Conservation (phyloP, 2,888 invertebrate species). For the Poecilus cupreus region DNA sequence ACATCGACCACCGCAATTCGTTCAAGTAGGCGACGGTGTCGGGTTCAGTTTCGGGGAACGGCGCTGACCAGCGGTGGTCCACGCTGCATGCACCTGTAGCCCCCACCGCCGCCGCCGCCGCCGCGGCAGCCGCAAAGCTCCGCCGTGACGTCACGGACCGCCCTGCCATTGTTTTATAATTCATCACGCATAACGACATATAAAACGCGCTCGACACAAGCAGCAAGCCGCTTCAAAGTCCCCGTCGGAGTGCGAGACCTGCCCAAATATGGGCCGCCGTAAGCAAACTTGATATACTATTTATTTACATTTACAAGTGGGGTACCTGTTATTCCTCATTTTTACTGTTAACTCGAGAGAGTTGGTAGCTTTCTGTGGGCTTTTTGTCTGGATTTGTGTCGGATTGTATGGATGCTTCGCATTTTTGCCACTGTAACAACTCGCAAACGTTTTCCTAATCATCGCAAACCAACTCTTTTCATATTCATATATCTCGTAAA, state of each 20-base stretch:
- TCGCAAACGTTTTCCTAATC: no score
- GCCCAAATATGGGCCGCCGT: constrained; percentile 58
- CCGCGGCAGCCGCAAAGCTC: background rate
- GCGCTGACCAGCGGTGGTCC: constrained; percentile 10
- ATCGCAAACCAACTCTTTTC: no score
- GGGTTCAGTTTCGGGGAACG: constrained; percentile 30
- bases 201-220: constrained; percentile 26
- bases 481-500: no score
- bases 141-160: constrained; percentile 53
- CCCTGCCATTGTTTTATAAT: constrained; percentile 58
- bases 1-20: constrained; percentile 9
- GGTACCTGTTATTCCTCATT: constrained; percentile 59
- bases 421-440: background rate
- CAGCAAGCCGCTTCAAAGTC: constrained; percentile 22
- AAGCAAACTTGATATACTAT: constrained; percentile 59
- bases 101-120: background rate
- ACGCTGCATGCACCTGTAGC: constrained; percentile 14
- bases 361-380: constrained; percentile 32
- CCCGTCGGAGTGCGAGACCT: constrained; percentile 25
- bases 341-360: constrained; percentile 56
- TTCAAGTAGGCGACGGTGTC: constrained; percentile 5
- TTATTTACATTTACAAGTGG: constrained; percentile 59
- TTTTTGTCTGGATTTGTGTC: constrained; percentile 51
- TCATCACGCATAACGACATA: constrained; percentile 56
- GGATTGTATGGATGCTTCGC: constrained; percentile 37